phyloP scores from a whole-genome alignment of 2,113 vertebrate genomes.

The Pterocles burchelli region DNA sequence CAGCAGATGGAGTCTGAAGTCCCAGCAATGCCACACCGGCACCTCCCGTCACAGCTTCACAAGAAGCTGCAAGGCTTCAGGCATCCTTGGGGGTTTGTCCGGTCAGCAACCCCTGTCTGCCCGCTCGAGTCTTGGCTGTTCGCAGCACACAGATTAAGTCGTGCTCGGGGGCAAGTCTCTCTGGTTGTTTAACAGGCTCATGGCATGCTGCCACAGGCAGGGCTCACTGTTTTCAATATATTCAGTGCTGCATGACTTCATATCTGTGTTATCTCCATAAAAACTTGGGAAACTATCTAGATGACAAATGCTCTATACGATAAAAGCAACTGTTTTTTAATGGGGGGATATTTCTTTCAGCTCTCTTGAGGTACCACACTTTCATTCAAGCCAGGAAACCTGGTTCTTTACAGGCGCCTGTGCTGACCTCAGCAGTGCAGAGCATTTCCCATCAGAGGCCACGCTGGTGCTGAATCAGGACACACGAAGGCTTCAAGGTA shows the following conservation, averaged over 20 bases:
- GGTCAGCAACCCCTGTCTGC: neutral
- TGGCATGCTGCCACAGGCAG: constrained; percentile 5
- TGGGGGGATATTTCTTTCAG: neutral
- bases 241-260: neutral
- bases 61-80: neutral
- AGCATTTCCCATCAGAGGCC: neutral
- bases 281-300: neutral
- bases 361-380: neutral
- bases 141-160: neutral
- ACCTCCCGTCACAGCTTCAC: neutral
- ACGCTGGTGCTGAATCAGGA: neutral
- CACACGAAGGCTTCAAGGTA: neutral
- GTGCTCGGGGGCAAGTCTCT: neutral
- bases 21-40: neutral
- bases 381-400: neutral
- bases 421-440: neutral
- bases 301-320: neutral
- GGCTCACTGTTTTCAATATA: neutral
- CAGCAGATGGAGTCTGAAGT: neutral
- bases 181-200: neutral
- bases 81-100: neutral
- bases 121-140: fast-evolving
- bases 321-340: neutral
- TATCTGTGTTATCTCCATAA: neutral
- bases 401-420: neutral